Conservation (phyloP, 2,113 vertebrate species). For the Sylvietta virens region DNA sequence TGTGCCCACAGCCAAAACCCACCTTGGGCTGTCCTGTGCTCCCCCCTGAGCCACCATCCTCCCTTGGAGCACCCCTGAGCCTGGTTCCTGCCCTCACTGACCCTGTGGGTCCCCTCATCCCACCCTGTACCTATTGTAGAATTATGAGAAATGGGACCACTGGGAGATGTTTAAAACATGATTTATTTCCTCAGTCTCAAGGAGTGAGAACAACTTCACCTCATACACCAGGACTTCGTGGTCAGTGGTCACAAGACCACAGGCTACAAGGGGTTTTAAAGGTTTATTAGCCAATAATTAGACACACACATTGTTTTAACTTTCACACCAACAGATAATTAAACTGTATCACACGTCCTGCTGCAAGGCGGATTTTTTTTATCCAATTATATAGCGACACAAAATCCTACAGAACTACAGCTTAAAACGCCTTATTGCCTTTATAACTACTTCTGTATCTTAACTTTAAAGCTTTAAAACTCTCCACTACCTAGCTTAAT, state of each 20-base stretch:
- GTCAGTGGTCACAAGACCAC: background rate
- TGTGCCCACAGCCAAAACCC: background rate
- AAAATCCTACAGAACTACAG: too few relatives aligned
- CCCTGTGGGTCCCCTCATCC: too few relatives aligned
- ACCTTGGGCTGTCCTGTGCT: background rate
- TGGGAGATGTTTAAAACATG: background rate
- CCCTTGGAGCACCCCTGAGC: background rate
- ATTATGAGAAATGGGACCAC: background rate
- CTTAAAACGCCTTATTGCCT: background rate
- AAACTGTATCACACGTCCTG: background rate
- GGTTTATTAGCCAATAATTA: background rate
- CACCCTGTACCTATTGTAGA: fast-evolving
- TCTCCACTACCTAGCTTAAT: background rate
- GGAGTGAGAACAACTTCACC: background rate
- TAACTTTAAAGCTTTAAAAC: background rate
- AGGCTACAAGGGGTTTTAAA: background rate
- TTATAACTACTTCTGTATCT: background rate
- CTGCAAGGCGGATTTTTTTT: background rate
- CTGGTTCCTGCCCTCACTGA: background rate
- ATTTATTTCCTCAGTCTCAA: background rate
- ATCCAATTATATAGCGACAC: background rate
- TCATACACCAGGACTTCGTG: background rate
- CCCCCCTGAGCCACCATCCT: background rate
- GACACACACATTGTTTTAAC: background rate
- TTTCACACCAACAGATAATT: background rate